Evolutionary conservation across 2,113 vertebrate species (phyloP), one percentile per base, ranked within the genome.

Genomic region (Gobio gobio): DNA sequence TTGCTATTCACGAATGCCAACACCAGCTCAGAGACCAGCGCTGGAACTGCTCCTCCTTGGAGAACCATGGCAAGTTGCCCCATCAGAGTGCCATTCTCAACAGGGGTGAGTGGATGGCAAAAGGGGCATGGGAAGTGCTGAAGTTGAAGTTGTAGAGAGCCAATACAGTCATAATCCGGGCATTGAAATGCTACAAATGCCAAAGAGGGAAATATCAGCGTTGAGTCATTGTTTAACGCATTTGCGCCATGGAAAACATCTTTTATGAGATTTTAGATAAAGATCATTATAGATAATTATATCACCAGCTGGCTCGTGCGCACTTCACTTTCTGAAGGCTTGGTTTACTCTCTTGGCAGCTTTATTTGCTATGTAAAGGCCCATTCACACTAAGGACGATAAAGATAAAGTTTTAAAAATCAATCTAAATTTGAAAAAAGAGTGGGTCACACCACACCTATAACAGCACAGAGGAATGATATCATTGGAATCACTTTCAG

Each of bases 1-100:
- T 97, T 82, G 97, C 97, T 4, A 94, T 97, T 82, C 96, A 98
- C 10, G 97, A 98, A 89, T 98, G 97, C 90, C 97, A 96, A 90
- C 94, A 97, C 85, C 97, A 98, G 92, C 93, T 98, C 85, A 94
- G 93, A 20, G 94, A 96, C 90, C 97, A 97, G 90, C 95, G 97
- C 85, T 98, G 97, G 97, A 97, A 98, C 92, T 98, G 97, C 90
- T 98, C 97, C 0, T 94, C 95, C 0, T 91, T 98, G 86, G 96
- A 96, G 92, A 94, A 93, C 72, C 90, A 94, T 3, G 94, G 96
- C 90, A 96, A 95, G 47, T 91, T 96, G 91, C 96, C 96, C n/a
- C 94, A 95, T 76, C 95, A 97, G 89, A 97, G 93, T 85, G 94
- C 93, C 88, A 96, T 97, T 87, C 95, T 98, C 87, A 96, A 95